Base-by-base conservation (phyloP, 1,140 invertebrate species). In the Neelides sp. region DNA sequence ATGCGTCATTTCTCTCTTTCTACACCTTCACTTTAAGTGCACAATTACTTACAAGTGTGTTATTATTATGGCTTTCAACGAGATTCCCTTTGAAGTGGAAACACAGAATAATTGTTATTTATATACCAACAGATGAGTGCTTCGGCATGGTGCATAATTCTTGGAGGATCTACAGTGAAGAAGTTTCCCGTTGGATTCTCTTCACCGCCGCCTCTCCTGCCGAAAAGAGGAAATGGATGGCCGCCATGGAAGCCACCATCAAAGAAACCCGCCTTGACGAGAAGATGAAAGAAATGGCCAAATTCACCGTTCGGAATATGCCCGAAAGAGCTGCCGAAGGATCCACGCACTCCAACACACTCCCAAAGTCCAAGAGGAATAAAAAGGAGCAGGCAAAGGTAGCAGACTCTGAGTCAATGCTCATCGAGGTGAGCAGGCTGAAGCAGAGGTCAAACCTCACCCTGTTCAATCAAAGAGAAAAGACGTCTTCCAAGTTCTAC, bases 1-100 rank as follows among this genome's bases (percentile, higher is more conserved):
- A 63, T 62, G 65, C 67, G 65, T 67, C 35, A 15, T 24, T 45
- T 26, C n/a, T 22, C 35, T 32, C 30, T 32, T 8, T 10, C 8
- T 32, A n/a, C n/a, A 15, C 5, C n/a, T 15, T 39, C n/a, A 39
- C 7, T 39, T 39, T 5, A 7, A 15, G 36, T 15, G 20, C 4
- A 39, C 36, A 10, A 15, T 39, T 39, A n/a, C n/a, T n/a, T n/a
- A n/a, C n/a, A n/a, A 5, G 36, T 32, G 30, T 32, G n/a, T 8
- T 32, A 32, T 34, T 34, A 15, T 10, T 34, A 34, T 34, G 12
- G 20, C 15, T 10, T 1, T 44, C 2, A 2, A 42, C 51, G 17
- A n/a, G 20, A 23, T 23, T 54, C 17, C 48, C n/a, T n/a, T n/a
- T n/a, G n/a, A n/a, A n/a, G n/a, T n/a, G n/a, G n/a, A n/a, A n/a